Base-by-base conservation (phyloP, 2,888 invertebrate genomes). In the Noctua pronuba region DNA sequence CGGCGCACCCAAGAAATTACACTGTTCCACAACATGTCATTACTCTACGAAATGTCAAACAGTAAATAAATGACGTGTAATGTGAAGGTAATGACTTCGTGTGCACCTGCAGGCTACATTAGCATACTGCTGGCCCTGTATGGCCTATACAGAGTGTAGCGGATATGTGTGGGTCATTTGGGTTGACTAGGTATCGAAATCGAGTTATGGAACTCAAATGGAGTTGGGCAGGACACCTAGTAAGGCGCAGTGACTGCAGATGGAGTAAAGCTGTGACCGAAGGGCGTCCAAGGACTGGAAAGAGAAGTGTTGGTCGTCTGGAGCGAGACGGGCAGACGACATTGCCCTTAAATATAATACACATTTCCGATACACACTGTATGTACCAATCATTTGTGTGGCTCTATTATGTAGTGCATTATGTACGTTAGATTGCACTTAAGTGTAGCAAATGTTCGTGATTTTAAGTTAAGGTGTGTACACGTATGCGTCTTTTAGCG, bases 31-130 rank as follows among this genome's bases (percentile, higher is more conserved):
- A 71, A 41, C 31, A 21, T 66, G 49, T 44, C 68, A 66, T 70
- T 68, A 71, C 70, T 68, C 72, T 67, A 64, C 68, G 76, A 67
- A 80, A 82, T 75, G 68, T 68, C 75, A 86, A 84, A 77, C 65
- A 77, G 66, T 71, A 65, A 62, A 83, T 83, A 82, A 82, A 79
- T 75, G 58, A 84, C 38, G n/a, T 74, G 46, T 82, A 77, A 75
- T 84, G 71, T 58, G 75, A 74, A 75, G 76, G 69, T 79, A 82
- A 88, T 80, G 74, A 67, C 66, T 73, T 49, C 24, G 70, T 78
- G 74, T 79, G 55, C 86, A 88, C 84, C 84, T 88, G 89, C 67
- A 72, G 75, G 71, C 79, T 28, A 46, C 70, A 84, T 86, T 89
- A 80, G 75, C 82, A 79, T 84, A 73, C 13, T 69, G 21, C 46